phyloP scores from a whole-genome alignment of 2,888 invertebrate species.

The Alloscopus bannaensis region DNA sequence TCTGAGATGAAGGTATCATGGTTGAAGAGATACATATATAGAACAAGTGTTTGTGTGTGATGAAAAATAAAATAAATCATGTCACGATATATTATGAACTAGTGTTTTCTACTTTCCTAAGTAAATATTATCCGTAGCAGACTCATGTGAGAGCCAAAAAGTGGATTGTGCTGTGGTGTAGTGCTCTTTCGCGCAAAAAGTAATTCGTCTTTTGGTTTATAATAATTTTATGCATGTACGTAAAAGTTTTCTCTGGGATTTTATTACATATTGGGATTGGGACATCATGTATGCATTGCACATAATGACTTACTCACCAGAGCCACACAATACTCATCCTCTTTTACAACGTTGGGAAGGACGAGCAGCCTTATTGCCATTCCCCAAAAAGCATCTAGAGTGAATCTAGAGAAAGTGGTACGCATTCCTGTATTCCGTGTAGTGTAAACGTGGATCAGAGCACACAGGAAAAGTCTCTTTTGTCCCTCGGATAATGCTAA shows the following conservation, averaged over 20 bases:
- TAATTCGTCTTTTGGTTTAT: conserved; percentile 29
- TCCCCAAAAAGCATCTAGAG: not conserved
- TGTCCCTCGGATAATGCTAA: conserved; percentile 4
- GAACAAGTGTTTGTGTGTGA: conserved; percentile 36
- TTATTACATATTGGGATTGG: conserved; percentile 36
- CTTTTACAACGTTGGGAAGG: not conserved
- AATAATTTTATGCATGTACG: conserved; percentile 20
- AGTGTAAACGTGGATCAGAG: not conserved
- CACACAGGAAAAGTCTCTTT: not conserved
- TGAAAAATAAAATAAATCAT: conserved; percentile 50
- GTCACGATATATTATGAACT: conserved; percentile 36
- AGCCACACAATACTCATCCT: not conserved
- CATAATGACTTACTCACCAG: conserved; percentile 4
- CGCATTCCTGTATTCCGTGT: not conserved
- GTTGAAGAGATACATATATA: too few species aligned
- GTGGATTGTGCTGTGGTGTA: not conserved
- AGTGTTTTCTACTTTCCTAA: conserved; percentile 6
- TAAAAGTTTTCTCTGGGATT: conserved; percentile 6
- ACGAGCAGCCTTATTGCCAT: conserved; percentile 14
- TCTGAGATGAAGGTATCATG: too few species aligned
- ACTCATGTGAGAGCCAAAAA: conserved; percentile 2
- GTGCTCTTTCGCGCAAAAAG: conserved; percentile 29
- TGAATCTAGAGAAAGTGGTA: not conserved
- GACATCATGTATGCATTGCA: conserved; percentile 36
- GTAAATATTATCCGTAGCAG: conserved; percentile 30